These are phyloP conservation scores for Brachypodius melanocephalos DNA, from an alignment of 2,113 vertebrate species.

Conservation along the genomic window DNA sequence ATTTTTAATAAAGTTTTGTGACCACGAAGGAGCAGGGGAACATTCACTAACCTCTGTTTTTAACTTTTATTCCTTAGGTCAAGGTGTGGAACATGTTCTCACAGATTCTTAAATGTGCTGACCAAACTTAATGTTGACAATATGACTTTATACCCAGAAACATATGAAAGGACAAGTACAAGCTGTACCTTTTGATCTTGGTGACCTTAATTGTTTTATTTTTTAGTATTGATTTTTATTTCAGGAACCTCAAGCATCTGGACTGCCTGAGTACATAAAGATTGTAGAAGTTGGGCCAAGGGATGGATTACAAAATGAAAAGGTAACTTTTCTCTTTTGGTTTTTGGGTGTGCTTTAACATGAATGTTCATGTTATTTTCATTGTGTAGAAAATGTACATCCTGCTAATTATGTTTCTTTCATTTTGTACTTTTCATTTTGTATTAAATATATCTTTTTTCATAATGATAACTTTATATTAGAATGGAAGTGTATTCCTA, in stretches of 20 bases:
- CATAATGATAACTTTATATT: background rate
- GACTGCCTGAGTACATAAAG: slow-evolving; percentile 87
- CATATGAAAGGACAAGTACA: background rate
- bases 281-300: slow-evolving; percentile 95
- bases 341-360: background rate
- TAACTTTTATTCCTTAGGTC: background rate
- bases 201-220: background rate
- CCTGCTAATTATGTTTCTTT: background rate
- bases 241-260: slow-evolving; percentile 74
- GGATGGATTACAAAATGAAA: slow-evolving; percentile 96
- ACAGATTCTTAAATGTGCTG: background rate
- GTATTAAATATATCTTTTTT: background rate
- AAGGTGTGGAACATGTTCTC: background rate
- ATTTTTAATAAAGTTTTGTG: slow-evolving; percentile 23
- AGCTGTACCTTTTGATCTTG: background rate
- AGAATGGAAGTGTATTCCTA: background rate
- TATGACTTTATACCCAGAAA: background rate
- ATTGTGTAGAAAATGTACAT: background rate
- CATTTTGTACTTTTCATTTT: background rate
- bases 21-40: background rate
- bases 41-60: background rate
- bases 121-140: background rate
- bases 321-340: slow-evolving; percentile 71
- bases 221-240: slow-evolving; percentile 39
- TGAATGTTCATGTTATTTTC: background rate